Evolutionary conservation across 2,888 invertebrate genomes (phyloP).

Genomic region (Polymixis flavicincta): DNA sequence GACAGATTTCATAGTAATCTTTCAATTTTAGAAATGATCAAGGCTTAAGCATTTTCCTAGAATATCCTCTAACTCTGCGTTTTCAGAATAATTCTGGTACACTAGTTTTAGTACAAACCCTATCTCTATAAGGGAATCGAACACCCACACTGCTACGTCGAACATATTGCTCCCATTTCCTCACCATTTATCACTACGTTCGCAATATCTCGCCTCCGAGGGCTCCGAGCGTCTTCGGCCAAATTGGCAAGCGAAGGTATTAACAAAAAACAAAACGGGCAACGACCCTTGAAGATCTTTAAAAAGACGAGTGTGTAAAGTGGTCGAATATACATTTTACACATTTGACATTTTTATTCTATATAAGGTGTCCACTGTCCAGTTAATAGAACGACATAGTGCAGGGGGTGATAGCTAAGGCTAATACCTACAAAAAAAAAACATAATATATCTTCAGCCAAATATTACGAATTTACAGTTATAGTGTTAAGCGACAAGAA

Average conservation of each 20-base stretch:
- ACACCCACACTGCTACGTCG: conserved; percentile 15
- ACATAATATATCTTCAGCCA: no score
- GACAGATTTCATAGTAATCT: not conserved
- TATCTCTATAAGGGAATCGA: conserved; percentile 31
- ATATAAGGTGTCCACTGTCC: no score
- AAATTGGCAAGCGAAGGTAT: conserved; percentile 33
- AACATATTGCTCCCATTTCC: conserved; percentile 44
- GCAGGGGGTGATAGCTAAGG: no score
- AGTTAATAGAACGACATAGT: no score
- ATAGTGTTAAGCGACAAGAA: no score
- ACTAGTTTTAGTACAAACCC: conserved; percentile 14
- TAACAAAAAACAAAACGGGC: conserved; percentile 36
- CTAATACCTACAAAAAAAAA: no score
- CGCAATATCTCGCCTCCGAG: conserved; percentile 47
- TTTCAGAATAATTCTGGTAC: not conserved
- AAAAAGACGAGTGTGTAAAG: not conserved
- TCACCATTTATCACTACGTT: conserved; percentile 58
- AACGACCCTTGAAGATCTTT: conserved; percentile 6
- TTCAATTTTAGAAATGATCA: not conserved
- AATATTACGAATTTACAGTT: no score
- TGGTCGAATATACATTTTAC: no score
- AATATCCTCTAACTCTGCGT: not conserved
- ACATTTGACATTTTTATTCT: no score
- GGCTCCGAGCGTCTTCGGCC: conserved; percentile 17
- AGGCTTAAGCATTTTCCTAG: not conserved